These are phyloP conservation scores for Glandiceps talaboti DNA, from an alignment of 53 echinoderm and acorn worm genomes.

Conservation along the genomic window DNA sequence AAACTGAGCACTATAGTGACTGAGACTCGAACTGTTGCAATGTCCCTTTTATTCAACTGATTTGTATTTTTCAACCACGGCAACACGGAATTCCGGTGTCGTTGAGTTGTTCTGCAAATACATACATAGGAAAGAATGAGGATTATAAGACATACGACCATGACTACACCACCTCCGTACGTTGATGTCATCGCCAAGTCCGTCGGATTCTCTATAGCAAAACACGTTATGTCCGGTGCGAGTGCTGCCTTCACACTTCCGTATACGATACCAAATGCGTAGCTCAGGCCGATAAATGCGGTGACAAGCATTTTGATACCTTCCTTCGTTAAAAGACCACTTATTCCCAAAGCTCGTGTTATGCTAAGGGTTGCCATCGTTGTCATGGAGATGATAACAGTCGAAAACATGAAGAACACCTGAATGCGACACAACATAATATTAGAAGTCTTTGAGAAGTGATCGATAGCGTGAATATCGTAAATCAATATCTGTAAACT, in stretches of 20 bases:
- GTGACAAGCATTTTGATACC: not conserved
- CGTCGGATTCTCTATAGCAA: not conserved
- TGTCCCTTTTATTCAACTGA: not conserved
- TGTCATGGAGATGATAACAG: not conserved
- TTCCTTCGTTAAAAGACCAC: too few relatives aligned
- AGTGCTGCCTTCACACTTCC: not conserved
- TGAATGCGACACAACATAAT: not conserved
- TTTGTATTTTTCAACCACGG: not conserved
- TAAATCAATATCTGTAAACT: not conserved
- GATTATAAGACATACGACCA: not conserved
- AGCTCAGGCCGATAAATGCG: not conserved
- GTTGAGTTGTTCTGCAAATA: not conserved
- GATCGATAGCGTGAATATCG: not conserved
- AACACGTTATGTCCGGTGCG: not conserved
- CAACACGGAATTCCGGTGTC: not conserved
- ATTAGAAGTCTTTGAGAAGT: not conserved
- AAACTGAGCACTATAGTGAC: not conserved
- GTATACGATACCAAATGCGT: not conserved
- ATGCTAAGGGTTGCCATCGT: not conserved
- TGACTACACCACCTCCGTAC: not conserved
- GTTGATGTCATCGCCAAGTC: not conserved
- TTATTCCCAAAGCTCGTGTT: not conserved
- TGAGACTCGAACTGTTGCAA: not conserved
- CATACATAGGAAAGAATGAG: not conserved
- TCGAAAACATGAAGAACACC: not conserved